Base-by-base conservation (phyloP, 2,797 vertebrate genomes). In the Spea hammondii region DNA sequence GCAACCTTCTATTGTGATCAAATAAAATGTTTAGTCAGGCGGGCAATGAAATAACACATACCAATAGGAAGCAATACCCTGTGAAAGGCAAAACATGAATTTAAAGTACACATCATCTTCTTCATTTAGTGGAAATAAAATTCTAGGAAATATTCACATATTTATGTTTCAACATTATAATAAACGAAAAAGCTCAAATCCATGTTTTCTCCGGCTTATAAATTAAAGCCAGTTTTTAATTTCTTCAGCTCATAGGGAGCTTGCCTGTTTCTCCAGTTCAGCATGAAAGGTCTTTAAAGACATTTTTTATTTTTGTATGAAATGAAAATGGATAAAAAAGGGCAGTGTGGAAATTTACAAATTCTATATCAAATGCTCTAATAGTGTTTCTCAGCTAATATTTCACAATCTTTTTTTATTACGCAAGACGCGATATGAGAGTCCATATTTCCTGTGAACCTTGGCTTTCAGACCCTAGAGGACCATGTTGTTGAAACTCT, bases 1-100 rank as follows among this genome's bases (percentile, higher is more conserved):
- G 86, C 84, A 89, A 80, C 83, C 86, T 84, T 90, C 90, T 87
- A 85, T 91, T 89, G 85, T 90, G 90, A 91, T 91, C 88, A 87
- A 88, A 88, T 91, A 87, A 88, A 89, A 87, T 89, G 87, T 88
- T 88, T 88, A 89, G 87, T 90, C 88, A 92, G 88, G 88, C 89
- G 90, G 90, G 88, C 86, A 14, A 83, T 89, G 88, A 69, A 82
- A 86, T 83, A 60, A 82, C 77, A 78, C 83, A 79, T 84, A 85
- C 84, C 83, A 85, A 85, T 85, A 86, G 87, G 84, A 92, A 90
- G 75, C 84, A 83, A 65, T 74, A 74, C 65, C 17, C 11, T 17
- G 85, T 87, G 82, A 87, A 85, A 86, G 87, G 82, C 73, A 77
- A 87, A 82, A 84, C 83, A 76, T 83, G 83, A 89, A 86, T 83